Base-by-base conservation (phyloP, 1,140 invertebrate genomes). In the Cyrtorhinus lividipennis region DNA sequence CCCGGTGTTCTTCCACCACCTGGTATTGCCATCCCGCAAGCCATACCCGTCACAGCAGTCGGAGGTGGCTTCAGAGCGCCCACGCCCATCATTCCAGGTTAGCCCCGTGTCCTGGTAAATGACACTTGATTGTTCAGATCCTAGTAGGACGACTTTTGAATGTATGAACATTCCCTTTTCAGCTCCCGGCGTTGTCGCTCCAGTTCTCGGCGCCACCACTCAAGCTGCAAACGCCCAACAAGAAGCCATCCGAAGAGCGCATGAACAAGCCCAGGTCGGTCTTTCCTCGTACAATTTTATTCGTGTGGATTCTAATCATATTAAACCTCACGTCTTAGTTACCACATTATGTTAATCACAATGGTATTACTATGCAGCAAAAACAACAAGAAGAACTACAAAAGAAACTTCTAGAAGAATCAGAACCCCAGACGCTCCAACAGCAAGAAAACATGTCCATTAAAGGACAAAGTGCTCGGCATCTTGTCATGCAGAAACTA, bases 381-480 rank as follows among this genome's bases (percentile, higher is more conserved):
- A 85, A 87, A 66, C 87, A 90, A 71, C 85, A 89, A 68, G 87
- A 90, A 71, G 87, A 91, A 71, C 75, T 91, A 53, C 87, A 91
- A 69, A 89, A 90, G 71, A 92, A 93, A 73, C 75, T 93, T 24
- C 77, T 90, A 67, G 90, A 92, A 69, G 87, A 90, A 69, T 86
- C 85, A 64, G 88, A 92, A 74, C 87, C 89, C n/a, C 87, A 92
- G 73, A 94, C 90, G 24, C 77, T 98, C 59, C 92, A 95, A 68
- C 91, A 96, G 69, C 94, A 98, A 74, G 95, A 98, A 75, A 95
- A 93, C 70, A 90, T 98, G 81, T 91, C 91, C 30, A 98, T 99
- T 65, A 96, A 94, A 73, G 95, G 95, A 2, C 94, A 95, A 72
- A 95, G 92, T 75, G 95, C 95, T 23, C 79, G 95, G 38, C 95